Evolutionary conservation across 2,113 vertebrate genomes (phyloP).

Genomic region (Tetrao urogallus): DNA sequence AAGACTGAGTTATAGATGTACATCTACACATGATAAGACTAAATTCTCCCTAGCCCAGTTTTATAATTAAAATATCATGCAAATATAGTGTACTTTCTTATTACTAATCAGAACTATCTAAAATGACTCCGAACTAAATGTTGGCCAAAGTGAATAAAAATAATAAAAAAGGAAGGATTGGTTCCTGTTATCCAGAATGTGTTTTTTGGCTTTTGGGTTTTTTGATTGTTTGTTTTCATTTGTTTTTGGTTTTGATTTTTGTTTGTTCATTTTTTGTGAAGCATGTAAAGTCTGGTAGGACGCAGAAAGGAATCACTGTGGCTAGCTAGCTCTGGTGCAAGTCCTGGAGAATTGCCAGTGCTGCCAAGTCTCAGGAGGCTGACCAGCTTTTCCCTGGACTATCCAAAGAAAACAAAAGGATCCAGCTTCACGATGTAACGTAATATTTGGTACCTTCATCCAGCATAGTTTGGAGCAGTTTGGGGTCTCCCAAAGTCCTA

Average conservation of each 20-base stretch:
- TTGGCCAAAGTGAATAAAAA: not conserved
- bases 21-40: not conserved
- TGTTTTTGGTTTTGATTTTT: not conserved
- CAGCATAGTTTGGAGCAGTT: not conserved
- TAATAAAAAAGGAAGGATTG: accelerated
- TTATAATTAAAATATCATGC: not conserved
- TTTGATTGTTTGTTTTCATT: not conserved
- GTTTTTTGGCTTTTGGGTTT: no score
- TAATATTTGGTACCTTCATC: not conserved
- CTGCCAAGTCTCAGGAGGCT: not conserved
- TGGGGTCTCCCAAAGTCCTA: not conserved
- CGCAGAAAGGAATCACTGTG: not conserved
- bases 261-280: not conserved
- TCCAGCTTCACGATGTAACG: not conserved
- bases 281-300: not conserved
- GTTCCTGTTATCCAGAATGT: not conserved
- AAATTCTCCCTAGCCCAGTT: not conserved
- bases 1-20: not conserved
- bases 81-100: not conserved
- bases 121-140: not conserved
- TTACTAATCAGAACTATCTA: not conserved
- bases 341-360: not conserved
- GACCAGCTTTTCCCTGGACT: not conserved
- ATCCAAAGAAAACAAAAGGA: not conserved
- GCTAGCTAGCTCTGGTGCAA: not conserved